These are phyloP conservation scores for Celastrina argiolus DNA, from an alignment of 2,888 invertebrate species.

Conservation along the genomic window DNA sequence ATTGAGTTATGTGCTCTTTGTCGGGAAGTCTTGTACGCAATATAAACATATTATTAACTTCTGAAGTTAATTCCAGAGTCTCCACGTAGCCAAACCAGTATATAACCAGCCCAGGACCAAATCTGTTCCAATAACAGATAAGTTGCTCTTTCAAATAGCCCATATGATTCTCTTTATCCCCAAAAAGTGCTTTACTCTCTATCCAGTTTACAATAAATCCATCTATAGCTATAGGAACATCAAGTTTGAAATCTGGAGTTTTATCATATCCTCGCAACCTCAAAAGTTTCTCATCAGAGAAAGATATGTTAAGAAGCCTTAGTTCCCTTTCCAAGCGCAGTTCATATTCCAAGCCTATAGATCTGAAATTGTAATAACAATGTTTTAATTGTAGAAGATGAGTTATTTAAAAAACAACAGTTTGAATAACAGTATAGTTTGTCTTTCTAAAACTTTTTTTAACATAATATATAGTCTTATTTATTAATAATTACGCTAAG, in stretches of 20 bases:
- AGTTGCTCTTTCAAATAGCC: constrained; percentile 91
- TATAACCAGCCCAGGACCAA: constrained; percentile 95
- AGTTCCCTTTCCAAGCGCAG: constrained; percentile 82
- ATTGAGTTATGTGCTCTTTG: constrained; percentile 66
- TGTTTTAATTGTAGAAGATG: not conserved
- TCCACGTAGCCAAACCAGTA: constrained; percentile 96
- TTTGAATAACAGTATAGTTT: not conserved
- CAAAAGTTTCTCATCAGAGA: constrained; percentile 86
- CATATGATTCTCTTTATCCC: constrained; percentile 88
- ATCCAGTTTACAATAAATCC: constrained; percentile 95
- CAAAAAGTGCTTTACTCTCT: constrained; percentile 97
- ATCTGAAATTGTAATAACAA: constrained; percentile 63
- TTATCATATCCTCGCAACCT: constrained; percentile 93
- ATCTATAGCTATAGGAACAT: constrained; percentile 91
- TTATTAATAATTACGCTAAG: too few relatives aligned
- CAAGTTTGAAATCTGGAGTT: constrained; percentile 95
- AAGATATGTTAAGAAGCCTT: constrained; percentile 63
- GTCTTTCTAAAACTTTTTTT: not conserved
- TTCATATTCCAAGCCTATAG: constrained; percentile 92
- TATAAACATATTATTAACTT: constrained; percentile 80
- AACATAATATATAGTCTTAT: not conserved
- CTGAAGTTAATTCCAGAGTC: constrained; percentile 81
- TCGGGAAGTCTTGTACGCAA: constrained; percentile 75
- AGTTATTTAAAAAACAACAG: too few relatives aligned
- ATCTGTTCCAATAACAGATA: constrained; percentile 94